These are phyloP conservation scores for Phymatocera aterrima DNA, from an alignment of 2,888 invertebrate genomes.

Conservation along the genomic window DNA sequence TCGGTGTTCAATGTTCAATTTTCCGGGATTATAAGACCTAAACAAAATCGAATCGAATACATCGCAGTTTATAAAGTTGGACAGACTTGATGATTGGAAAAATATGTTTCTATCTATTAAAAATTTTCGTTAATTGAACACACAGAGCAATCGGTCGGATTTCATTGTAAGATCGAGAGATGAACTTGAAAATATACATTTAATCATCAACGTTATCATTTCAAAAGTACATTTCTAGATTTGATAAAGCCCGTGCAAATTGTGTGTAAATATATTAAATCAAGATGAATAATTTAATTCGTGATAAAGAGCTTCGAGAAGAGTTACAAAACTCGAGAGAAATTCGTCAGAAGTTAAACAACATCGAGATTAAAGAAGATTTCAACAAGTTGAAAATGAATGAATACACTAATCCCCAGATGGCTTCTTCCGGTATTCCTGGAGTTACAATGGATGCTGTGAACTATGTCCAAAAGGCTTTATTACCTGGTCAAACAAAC, in stretches of 20 bases:
- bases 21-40: background rate
- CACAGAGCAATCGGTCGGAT: background rate
- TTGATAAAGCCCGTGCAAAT: background rate
- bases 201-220: background rate
- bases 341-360: slow-evolving; percentile 57
- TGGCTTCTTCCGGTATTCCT: slow-evolving; percentile 93
- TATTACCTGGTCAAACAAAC: slow-evolving; percentile 92
- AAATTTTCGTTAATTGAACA: background rate
- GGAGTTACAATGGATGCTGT: slow-evolving; percentile 95
- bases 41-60: background rate
- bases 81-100: background rate
- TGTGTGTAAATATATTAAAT: background rate
- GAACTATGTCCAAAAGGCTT: slow-evolving; percentile 91
- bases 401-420: slow-evolving; percentile 77
- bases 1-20: background rate
- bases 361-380: slow-evolving; percentile 62
- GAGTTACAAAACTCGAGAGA: background rate
- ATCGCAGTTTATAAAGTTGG: background rate
- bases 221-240: background rate
- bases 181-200: background rate
- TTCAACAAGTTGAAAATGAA: slow-evolving; percentile 63
- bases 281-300: slow-evolving; percentile 44
- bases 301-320: background rate
- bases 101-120: background rate
- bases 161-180: background rate